phyloP scores from a whole-genome alignment of 2,888 invertebrate genomes.

The Tachina grossa region DNA sequence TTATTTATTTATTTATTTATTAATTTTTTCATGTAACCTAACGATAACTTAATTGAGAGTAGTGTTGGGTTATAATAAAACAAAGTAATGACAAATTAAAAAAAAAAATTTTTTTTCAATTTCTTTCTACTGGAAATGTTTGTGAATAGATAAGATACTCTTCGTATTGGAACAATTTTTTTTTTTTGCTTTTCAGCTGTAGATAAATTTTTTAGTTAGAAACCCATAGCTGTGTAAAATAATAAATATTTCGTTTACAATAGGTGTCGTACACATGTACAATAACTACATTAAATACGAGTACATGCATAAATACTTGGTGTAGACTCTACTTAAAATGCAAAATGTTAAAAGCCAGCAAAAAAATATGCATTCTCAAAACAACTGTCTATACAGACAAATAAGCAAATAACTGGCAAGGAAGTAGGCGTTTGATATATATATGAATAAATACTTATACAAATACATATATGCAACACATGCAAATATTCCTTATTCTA shows the following conservation, averaged over 20 bases:
- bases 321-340: slow-evolving; percentile 1
- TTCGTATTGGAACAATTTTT: slow-evolving; percentile 12
- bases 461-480: slow-evolving; percentile 17
- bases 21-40: slow-evolving; percentile 16
- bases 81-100: slow-evolving; percentile 43
- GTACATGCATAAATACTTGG: neutral
- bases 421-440: slow-evolving; percentile 70
- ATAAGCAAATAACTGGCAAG: slow-evolving; percentile 48
- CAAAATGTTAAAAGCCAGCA: neutral
- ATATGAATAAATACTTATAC: slow-evolving; percentile 44
- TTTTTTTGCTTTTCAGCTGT: neutral
- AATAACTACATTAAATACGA: neutral
- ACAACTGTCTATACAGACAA: slow-evolving; percentile 34
- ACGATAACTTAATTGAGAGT: slow-evolving; percentile 46
- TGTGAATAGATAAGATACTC: neutral
- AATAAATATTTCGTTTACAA: slow-evolving; percentile 30
- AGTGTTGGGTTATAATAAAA: slow-evolving; percentile 6
- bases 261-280: slow-evolving; percentile 46
- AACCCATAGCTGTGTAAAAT: slow-evolving; percentile 20
- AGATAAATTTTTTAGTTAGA: slow-evolving; percentile 51
- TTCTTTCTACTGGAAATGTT: too few species aligned
- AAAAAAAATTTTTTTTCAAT: neutral
- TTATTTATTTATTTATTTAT: neutral
- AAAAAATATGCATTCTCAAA: neutral
- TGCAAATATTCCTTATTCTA: slow-evolving; percentile 20